Evolutionary conservation across 2,113 vertebrate species (phyloP).

Genomic region (Ictidomys tridecemlineatus): DNA sequence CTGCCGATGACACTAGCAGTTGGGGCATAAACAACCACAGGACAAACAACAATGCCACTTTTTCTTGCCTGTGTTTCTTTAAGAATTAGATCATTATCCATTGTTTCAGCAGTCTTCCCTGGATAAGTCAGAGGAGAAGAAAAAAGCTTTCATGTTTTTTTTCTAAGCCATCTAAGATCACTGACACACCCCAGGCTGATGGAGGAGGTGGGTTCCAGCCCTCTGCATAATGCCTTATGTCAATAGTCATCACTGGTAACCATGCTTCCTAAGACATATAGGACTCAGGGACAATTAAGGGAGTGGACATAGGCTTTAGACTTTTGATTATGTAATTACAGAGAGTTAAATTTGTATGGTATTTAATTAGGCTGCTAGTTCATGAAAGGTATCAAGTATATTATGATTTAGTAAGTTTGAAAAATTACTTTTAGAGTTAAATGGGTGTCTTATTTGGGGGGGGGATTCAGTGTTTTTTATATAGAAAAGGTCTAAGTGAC

Average conservation of each 20-base stretch:
- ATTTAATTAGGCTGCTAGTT: background rate
- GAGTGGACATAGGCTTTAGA: background rate
- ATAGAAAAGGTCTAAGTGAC: background rate
- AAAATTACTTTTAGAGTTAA: slow-evolving; percentile 2
- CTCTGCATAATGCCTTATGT: background rate
- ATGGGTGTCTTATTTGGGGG: background rate
- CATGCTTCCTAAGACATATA: background rate
- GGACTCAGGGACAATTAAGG: background rate
- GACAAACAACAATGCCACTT: background rate
- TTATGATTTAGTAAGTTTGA: background rate
- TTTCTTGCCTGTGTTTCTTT: background rate
- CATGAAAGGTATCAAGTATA: background rate
- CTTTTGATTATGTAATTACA: background rate
- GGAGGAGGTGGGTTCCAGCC: background rate
- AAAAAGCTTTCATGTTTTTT: background rate
- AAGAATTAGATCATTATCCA: background rate
- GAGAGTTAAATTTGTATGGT: background rate
- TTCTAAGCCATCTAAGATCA: background rate
- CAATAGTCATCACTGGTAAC: background rate
- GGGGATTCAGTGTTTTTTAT: background rate
- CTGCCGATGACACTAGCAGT: background rate
- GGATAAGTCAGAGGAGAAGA: background rate
- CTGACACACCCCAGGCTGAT: background rate
- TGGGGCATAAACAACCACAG: background rate
- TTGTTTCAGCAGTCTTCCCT: background rate